Evolutionary conservation across 2,113 vertebrate species (phyloP).

Genomic region (Varanus komodoensis): DNA sequence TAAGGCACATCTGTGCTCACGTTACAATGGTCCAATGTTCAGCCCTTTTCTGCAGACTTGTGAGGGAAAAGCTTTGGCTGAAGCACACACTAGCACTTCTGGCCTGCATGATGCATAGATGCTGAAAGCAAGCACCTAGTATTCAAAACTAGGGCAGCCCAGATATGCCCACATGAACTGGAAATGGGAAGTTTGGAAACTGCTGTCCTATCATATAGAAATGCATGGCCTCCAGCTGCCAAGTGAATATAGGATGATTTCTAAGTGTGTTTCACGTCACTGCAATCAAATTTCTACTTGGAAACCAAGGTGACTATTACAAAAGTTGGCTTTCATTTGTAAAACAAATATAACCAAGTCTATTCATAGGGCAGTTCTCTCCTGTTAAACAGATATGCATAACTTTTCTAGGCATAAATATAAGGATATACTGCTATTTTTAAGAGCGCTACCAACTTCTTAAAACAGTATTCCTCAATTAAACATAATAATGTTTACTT

Average conservation of each 20-base stretch:
- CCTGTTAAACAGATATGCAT: background rate
- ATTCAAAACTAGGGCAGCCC: background rate
- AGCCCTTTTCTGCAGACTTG: background rate
- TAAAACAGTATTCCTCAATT: conserved; percentile 13
- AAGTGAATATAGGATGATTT: background rate
- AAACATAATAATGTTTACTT: conserved; percentile 23
- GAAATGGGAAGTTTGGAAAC: background rate
- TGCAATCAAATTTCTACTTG: background rate
- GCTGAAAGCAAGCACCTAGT: background rate
- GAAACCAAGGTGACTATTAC: background rate
- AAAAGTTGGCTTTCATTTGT: background rate
- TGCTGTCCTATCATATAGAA: background rate
- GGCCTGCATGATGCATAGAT: background rate
- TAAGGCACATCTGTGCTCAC: background rate
- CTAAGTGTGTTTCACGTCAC: background rate
- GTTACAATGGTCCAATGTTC: background rate
- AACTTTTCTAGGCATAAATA: conserved; percentile 43
- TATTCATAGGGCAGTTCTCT: background rate
- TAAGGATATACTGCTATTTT: conserved; percentile 6
- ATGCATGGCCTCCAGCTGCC: background rate
- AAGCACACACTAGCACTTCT: background rate
- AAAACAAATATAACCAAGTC: background rate
- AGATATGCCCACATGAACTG: background rate
- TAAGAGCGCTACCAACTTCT: conserved; percentile 12
- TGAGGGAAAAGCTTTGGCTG: background rate